Conservation (phyloP, 2,797 vertebrate species). For the Rhinoraja longicauda region DNA sequence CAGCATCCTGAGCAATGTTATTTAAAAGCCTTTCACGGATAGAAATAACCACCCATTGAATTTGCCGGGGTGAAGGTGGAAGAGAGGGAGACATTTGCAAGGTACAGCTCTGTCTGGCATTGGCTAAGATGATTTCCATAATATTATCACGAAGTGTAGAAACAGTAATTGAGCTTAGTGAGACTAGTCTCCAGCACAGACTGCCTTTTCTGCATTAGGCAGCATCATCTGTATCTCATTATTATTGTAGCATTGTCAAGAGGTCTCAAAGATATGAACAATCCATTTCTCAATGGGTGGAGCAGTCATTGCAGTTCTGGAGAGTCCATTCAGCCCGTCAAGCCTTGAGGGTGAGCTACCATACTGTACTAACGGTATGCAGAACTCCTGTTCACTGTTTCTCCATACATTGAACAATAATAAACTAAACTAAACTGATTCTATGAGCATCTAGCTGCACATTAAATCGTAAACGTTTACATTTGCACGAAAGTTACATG, state of each 20-base stretch:
- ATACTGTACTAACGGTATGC: no score
- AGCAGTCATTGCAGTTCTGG: no score
- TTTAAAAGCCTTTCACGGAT: no score
- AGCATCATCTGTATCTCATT: background rate
- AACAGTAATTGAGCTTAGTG: background rate
- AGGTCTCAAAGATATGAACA: background rate
- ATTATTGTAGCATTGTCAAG: background rate
- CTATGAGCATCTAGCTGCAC: background rate
- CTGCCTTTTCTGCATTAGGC: background rate
- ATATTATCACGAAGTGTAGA: background rate
- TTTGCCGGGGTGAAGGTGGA: background rate
- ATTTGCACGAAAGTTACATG: no score
- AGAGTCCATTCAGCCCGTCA: no score
- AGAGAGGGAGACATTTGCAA: background rate
- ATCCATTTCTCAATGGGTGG: no score
- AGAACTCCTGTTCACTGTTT: no score
- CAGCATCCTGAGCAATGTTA: background rate
- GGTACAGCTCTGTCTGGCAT: background rate
- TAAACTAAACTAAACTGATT: no score
- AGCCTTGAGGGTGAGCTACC: no score
- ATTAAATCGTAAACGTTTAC: background rate
- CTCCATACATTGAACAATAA: no score
- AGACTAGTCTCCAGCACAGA: background rate
- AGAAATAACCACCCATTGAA: background rate
- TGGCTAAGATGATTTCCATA: slow-evolving; percentile 11